Conservation (phyloP, 2,797 vertebrate species). For the Bovichtus diacanthus region DNA sequence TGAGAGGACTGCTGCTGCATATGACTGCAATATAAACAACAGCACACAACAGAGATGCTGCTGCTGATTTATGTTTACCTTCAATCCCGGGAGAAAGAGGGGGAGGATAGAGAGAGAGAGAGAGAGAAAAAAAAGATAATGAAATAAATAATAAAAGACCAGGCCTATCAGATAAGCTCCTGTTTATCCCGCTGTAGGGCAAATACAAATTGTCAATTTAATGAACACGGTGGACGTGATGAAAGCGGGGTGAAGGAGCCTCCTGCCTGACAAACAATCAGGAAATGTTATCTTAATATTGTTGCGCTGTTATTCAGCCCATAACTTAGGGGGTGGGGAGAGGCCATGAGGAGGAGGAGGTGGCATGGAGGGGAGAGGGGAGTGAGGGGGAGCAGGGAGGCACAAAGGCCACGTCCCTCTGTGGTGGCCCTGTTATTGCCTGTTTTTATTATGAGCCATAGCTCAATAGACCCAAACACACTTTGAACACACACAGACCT, state of each 20-base stretch:
- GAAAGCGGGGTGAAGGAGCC: constrained; percentile 85
- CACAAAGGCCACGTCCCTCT: constrained; percentile 87
- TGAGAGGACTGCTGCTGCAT: constrained; percentile 73
- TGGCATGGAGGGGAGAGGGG: constrained; percentile 51
- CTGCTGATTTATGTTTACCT: constrained; percentile 84
- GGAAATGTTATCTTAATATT: constrained; percentile 93
- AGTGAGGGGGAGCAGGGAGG: constrained; percentile 46
- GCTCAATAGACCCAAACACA: constrained; percentile 84
- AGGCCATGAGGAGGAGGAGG: constrained; percentile 68
- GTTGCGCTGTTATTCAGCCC: constrained; percentile 92
- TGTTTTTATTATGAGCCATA: constrained; percentile 94
- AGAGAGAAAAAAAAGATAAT: constrained; percentile 70
- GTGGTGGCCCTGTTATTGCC: constrained; percentile 94
- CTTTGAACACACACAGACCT: constrained; percentile 51
- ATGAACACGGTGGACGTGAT: constrained; percentile 87
- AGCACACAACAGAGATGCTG: constrained; percentile 77
- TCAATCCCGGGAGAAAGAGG: constrained; percentile 76
- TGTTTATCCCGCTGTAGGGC: constrained; percentile 86
- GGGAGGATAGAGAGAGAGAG: constrained; percentile 41
- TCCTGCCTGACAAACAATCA: constrained; percentile 88
- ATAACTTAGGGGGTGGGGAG: constrained; percentile 88
- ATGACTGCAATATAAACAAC: constrained; percentile 81
- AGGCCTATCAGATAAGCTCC: constrained; percentile 84
- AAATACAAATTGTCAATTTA: constrained; percentile 89
- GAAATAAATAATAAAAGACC: constrained; percentile 85